Evolutionary conservation across 2,113 vertebrate species (phyloP).

Genomic region (Hiodon alosoides): DNA sequence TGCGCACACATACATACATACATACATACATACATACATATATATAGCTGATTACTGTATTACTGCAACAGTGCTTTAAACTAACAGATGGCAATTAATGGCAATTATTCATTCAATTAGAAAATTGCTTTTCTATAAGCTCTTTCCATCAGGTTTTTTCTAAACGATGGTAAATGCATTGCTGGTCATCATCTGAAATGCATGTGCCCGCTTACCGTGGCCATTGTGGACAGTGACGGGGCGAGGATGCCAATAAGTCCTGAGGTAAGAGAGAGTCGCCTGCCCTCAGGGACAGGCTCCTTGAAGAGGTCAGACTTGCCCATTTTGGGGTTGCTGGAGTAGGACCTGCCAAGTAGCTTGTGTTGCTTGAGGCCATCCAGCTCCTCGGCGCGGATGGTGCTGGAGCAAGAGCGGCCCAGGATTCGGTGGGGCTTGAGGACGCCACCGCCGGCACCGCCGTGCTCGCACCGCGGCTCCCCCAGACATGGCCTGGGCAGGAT

Average conservation of each 20-base stretch:
- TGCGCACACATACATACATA: no score
- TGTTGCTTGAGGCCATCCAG: conserved; percentile 74
- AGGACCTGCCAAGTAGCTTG: conserved; percentile 74
- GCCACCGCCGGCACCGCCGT: conserved; percentile 36
- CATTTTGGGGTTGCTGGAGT: conserved; percentile 70
- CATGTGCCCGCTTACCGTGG: conserved; percentile 63
- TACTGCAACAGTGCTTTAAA: no score
- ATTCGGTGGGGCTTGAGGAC: conserved; percentile 74
- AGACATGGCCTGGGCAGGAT: conserved; percentile 70
- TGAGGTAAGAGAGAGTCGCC: conserved; percentile 88
- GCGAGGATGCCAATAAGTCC: conserved; percentile 86
- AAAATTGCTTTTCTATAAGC: no score
- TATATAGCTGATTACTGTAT: no score
- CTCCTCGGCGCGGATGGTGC: conserved; percentile 73
- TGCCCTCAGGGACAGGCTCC: conserved; percentile 70
- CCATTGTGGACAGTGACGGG: conserved; percentile 72
- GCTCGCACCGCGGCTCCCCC: conserved; percentile 74
- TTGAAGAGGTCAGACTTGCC: conserved; percentile 73
- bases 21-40: no score
- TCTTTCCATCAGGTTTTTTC: no score
- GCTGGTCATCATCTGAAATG: background rate
- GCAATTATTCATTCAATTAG: no score
- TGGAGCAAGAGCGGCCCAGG: conserved; percentile 75
- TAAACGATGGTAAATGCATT: no score
- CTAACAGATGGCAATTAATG: no score